Base-by-base conservation (phyloP, 2,888 invertebrate species). In the Stramonita haemastoma region DNA sequence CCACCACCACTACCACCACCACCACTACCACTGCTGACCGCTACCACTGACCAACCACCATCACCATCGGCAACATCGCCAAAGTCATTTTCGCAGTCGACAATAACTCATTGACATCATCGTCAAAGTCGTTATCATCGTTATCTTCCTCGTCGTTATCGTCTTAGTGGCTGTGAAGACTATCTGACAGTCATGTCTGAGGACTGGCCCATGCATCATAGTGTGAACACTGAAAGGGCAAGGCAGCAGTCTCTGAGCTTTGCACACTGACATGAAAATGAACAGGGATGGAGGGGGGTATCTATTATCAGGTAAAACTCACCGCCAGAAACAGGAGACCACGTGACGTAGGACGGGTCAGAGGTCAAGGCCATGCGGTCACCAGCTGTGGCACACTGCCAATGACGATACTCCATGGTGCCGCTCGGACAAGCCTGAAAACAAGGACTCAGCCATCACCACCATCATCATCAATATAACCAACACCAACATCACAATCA, bases 371-470 rank as follows among this genome's bases (percentile, higher is more conserved):
- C 86, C 86, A 60, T 29, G 19, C 66, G 32, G 34, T 66, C 60
- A 1, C 86, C 86, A 32, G 60, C 66, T 6, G 34, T 86, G 32
- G n/a, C 32, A 32, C 86, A 86, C 34, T 86, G 86, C 86, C 86
- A 86, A 2, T 86, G 86, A 26, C 86, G 86, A 32, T 86, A 60
- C 32, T 32, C 66, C 86, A 66, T 56, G 60, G n/a, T 60, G 11
- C 66, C 86, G 22, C 34, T 5, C 5, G 86, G 86, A 34, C 86
- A 86, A 4, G 29, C 32, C 86, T 86, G 86, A 29, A 8, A 4
- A 70, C n/a, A 70, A 70, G 22, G 70, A 70, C 26, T 70, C 6
- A 22, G 19, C 13, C 29, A 2, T 77, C 29, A 77, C 32, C 77
- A 29, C 32, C 77, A 29, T 32, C 77, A 29, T 77, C 29, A 29